phyloP scores from a whole-genome alignment of 1,140 invertebrate genomes.

The Drosophila eugracilis region DNA sequence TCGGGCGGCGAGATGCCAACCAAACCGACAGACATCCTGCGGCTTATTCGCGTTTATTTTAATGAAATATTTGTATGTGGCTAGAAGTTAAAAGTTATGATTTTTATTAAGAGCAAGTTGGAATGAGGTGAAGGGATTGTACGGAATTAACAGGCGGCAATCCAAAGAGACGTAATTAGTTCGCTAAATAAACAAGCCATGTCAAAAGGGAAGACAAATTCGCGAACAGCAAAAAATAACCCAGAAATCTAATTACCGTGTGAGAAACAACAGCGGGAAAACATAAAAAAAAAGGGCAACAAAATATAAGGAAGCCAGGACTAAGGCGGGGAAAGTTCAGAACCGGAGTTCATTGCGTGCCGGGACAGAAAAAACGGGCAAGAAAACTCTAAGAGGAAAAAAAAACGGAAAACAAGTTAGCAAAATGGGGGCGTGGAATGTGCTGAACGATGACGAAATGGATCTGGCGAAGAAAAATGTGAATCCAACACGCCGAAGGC shows the following conservation, averaged over 20 bases:
- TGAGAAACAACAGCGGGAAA: constrained; percentile 42
- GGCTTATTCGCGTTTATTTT: constrained; percentile 51
- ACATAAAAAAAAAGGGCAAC: constrained; percentile 17
- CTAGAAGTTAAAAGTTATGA: constrained; percentile 53
- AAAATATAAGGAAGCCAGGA: constrained; percentile 15
- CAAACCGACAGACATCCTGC: constrained; percentile 31
- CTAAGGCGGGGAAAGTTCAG: constrained; percentile 4
- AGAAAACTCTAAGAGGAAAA: constrained; percentile 20
- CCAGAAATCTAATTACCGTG: constrained; percentile 82
- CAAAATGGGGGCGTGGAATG: constrained; percentile 56
- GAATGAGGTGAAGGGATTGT: constrained; percentile 23
- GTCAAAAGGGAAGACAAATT: constrained; percentile 53
- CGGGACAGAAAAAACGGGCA: constrained; percentile 13
- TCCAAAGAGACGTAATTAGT: constrained; percentile 63
- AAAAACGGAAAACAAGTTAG: constrained; percentile 23
- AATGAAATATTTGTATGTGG: constrained; percentile 51
- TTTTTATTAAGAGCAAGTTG: constrained; percentile 43
- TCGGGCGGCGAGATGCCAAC: constrained; percentile 10
- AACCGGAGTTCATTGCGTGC: constrained; percentile 37
- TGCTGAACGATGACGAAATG: constrained; percentile 74
- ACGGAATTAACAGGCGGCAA: constrained; percentile 24
- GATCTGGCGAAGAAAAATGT: constrained; percentile 50
- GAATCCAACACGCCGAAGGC: constrained; percentile 23
- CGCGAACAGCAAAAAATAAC: constrained; percentile 65
- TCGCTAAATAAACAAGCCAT: constrained; percentile 57